These are phyloP conservation scores for Morone chrysops DNA, from an alignment of 2,113 vertebrate genomes.

Conservation along the genomic window DNA sequence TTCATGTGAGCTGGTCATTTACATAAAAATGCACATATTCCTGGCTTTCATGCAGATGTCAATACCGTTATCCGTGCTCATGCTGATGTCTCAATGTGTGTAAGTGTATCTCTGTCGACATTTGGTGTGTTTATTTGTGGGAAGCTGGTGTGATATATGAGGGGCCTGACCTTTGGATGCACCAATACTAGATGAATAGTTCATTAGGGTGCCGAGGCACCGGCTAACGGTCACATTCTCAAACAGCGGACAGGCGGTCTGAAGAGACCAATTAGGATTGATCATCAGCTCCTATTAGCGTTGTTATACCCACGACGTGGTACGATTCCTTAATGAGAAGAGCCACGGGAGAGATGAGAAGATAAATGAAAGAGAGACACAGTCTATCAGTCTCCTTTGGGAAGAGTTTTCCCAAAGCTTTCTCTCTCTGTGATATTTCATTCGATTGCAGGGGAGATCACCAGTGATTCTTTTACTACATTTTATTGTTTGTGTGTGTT, in stretches of 20 bases:
- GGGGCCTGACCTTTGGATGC: conserved; percentile 77
- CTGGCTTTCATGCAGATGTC: neutral
- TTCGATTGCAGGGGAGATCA: neutral
- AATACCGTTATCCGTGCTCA: neutral
- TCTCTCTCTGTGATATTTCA: conserved; percentile 15
- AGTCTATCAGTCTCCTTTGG: conserved; percentile 27
- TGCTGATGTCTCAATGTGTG: conserved; percentile 4
- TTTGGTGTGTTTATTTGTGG: neutral
- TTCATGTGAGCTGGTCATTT: conserved; percentile 7
- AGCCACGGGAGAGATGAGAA: conserved; percentile 48
- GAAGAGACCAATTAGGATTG: conserved; percentile 86
- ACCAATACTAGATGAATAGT: conserved; percentile 72
- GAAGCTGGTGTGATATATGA: conserved; percentile 11
- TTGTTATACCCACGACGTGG: conserved; percentile 65
- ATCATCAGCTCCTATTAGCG: conserved; percentile 81
- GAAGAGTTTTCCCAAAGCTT: conserved; percentile 39
- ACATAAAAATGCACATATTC: conserved; percentile 13
- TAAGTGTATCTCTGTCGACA: neutral
- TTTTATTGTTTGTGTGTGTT: conserved; percentile 12
- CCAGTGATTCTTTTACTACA: neutral
- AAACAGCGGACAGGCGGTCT: conserved; percentile 68
- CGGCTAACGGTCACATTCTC: conserved; percentile 71
- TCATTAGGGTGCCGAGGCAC: conserved; percentile 70
- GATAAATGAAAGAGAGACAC: conserved; percentile 58
- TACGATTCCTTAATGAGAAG: conserved; percentile 67